Evolutionary conservation across 37 sponge, comb jelly and placozoan genomes (phyloP).

Genomic region (Eunapius fragilis): DNA sequence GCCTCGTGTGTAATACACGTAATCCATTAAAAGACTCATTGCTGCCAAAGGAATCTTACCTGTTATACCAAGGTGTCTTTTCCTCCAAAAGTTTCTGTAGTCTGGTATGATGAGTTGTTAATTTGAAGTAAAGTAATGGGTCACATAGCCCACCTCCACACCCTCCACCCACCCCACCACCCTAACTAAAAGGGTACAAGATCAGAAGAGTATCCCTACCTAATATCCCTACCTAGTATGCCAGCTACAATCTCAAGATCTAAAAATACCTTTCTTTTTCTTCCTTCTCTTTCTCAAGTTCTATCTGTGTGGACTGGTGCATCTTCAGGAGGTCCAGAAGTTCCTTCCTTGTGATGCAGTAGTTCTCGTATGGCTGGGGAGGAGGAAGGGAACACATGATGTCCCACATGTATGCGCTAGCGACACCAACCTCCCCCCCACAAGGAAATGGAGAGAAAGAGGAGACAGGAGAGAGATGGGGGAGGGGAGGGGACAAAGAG

Average conservation of each 20-base stretch:
- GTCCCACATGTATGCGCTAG: background rate
- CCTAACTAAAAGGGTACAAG: too few relatives aligned
- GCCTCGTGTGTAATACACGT: background rate
- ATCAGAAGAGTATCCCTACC: too few relatives aligned
- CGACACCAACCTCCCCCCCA: background rate
- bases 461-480: background rate
- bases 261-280: conserved; percentile 35
- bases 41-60: background rate
- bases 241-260: background rate
- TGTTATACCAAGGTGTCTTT: conserved; percentile 43
- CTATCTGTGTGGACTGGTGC: conserved; percentile 48
- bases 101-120: conserved; percentile 1
- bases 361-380: conserved; percentile 63
- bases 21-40: background rate
- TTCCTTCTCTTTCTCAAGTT: conserved; percentile 49
- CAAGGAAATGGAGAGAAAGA: background rate
- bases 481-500: background rate
- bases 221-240: too few relatives aligned
- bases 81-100: conserved; percentile 29
- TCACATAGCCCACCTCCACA: too few relatives aligned
- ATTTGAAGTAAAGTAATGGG: too few relatives aligned
- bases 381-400: background rate
- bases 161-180: too few relatives aligned
- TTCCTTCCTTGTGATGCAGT: conserved; percentile 71
- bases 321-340: conserved; percentile 40